A percentile compares a stretch with the other conserved stretches of the same genome.
phyloP scores from a whole-genome alignment of 1,140 invertebrate species.

The Gonatopus flavifemur region DNA sequence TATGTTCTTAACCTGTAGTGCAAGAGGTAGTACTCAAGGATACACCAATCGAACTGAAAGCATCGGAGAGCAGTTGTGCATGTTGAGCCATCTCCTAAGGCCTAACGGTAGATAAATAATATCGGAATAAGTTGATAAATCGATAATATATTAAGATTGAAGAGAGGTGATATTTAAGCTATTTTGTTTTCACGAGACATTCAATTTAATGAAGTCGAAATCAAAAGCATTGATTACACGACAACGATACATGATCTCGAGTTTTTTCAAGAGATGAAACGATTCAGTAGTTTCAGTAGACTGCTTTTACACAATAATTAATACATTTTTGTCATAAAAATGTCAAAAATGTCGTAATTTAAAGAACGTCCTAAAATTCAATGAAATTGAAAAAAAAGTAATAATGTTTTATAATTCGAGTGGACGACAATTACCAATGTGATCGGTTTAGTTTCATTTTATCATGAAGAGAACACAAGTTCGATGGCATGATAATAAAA shows the following conservation, averaged over 20 bases:
- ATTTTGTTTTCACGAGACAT: constrained; percentile 13
- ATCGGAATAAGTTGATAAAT: constrained; percentile 43
- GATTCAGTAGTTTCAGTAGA: constrained; percentile 31
- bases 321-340: too few relatives aligned
- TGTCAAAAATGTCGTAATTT: too few relatives aligned
- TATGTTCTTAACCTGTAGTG: constrained; percentile 71
- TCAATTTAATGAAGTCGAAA: constrained; percentile 6
- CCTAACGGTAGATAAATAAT: constrained; percentile 46
- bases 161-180: constrained; percentile 21
- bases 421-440: too few relatives aligned
- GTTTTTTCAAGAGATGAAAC: constrained; percentile 17
- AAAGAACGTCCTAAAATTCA: too few relatives aligned
- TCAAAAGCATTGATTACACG: constrained; percentile 20
- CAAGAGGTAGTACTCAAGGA: constrained; percentile 98
- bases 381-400: too few relatives aligned
- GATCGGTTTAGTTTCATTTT: too few relatives aligned
- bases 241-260: constrained; percentile 18
- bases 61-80: constrained; percentile 88
- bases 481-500: too few relatives aligned
- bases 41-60: constrained; percentile 87
- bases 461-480: too few relatives aligned
- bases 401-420: too few relatives aligned
- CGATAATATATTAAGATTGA: constrained; percentile 22
- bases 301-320: constrained; percentile 43
- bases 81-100: constrained; percentile 69